A percentile compares a stretch with the other conserved stretches of the same genome.
Conservation (phyloP, 2,113 vertebrate genomes). For the Gnathonemus echidnorhynchus region DNA sequence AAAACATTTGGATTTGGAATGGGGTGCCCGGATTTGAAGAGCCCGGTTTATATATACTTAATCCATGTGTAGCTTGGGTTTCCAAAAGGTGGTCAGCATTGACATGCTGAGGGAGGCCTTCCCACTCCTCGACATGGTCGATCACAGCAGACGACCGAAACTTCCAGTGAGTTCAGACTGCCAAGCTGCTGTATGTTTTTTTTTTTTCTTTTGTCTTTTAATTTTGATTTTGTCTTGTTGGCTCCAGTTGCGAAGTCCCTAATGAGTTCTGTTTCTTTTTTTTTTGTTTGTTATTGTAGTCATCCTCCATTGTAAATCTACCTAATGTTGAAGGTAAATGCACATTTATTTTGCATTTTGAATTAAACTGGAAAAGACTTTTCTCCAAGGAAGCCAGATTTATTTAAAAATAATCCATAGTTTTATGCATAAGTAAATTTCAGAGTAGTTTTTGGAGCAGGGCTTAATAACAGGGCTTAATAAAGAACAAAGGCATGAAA, state of each 20-base stretch:
- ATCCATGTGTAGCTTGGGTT: constrained; percentile 66
- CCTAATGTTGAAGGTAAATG: constrained; percentile 74
- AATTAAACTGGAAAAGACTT: background rate
- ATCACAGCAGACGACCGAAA: constrained; percentile 64
- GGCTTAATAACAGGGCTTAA: background rate
- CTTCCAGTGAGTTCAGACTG: constrained; percentile 53
- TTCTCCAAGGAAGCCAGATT: background rate
- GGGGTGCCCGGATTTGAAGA: background rate
- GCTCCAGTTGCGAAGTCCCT: background rate
- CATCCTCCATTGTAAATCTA: constrained; percentile 53
- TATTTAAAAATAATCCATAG: background rate
- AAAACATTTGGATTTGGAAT: background rate
- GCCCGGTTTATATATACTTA: background rate
- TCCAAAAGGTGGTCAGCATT: constrained; percentile 69
- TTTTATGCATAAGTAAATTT: background rate
- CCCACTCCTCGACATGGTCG: constrained; percentile 79
- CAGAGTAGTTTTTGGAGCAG: background rate
- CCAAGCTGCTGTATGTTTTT: background rate
- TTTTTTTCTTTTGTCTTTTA: background rate
- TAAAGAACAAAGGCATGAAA: background rate
- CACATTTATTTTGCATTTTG: background rate
- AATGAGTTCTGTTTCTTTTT: constrained; percentile 14
- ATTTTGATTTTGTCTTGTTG: background rate
- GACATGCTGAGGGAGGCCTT: constrained; percentile 68
- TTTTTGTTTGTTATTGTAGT: constrained; percentile 53